phyloP scores from a whole-genome alignment of 2,797 vertebrate species.

The Tachyglossus aculeatus region DNA sequence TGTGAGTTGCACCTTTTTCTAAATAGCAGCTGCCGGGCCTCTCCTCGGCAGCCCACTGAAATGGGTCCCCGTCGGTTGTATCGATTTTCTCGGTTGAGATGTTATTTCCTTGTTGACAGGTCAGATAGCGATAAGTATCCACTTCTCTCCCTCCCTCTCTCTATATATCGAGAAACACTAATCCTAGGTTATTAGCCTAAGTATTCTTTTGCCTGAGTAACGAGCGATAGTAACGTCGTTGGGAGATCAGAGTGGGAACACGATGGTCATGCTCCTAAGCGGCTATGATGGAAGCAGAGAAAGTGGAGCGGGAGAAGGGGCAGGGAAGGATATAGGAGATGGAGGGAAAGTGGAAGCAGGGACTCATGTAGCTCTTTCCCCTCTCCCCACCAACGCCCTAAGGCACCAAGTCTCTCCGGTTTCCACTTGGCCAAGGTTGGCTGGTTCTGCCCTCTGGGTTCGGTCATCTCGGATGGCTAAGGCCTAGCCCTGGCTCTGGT shows the following conservation, averaged over 20 bases:
- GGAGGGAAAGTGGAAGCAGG: background rate
- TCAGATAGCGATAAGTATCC: conserved; percentile 29
- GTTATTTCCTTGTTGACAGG: conserved; percentile 38
- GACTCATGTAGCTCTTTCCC: background rate
- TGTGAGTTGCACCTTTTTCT: conserved; percentile 33
- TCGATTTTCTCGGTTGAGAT: background rate
- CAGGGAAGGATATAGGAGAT: background rate
- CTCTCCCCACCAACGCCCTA: background rate
- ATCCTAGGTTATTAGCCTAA: conserved; percentile 59
- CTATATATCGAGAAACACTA: conserved; percentile 63
- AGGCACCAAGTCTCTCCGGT: too few relatives aligned
- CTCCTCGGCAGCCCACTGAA: conserved; percentile 8
- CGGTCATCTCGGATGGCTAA: background rate
- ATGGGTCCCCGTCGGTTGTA: background rate
- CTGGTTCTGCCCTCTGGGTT: too few relatives aligned
- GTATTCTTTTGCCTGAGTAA: conserved; percentile 55
- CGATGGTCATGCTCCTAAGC: conserved; percentile 1
- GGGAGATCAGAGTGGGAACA: conserved; percentile 13
- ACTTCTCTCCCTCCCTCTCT: conserved; percentile 33
- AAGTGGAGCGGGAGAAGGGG: background rate
- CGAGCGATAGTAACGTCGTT: conserved; percentile 31
- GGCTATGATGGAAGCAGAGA: background rate
- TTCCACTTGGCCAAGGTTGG: too few relatives aligned
- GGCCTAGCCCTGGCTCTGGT: background rate
- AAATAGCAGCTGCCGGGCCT: conserved; percentile 1